Conservation (phyloP, 2,888 invertebrate species). For the Unio delphinus region DNA sequence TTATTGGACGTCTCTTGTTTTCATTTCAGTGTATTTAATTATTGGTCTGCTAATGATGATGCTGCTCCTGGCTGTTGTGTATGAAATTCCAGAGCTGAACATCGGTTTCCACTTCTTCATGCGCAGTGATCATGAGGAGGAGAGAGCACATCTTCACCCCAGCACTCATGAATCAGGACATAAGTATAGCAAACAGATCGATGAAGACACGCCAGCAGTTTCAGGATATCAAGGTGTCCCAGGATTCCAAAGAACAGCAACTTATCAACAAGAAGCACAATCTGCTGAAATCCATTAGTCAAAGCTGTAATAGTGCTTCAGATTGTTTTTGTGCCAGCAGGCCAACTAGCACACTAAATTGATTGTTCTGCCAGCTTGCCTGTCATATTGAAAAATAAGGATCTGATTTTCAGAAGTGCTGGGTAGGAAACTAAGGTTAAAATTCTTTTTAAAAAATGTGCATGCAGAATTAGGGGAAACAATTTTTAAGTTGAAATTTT, state of each 20-base stretch:
- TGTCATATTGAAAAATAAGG: too few species aligned
- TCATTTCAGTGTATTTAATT: slow-evolving; percentile 81
- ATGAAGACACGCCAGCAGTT: slow-evolving; percentile 39
- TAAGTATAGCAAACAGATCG: slow-evolving; percentile 59
- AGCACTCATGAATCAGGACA: slow-evolving; percentile 38
- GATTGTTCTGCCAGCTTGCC: too few species aligned
- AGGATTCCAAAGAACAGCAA: slow-evolving; percentile 29
- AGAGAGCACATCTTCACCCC: slow-evolving; percentile 41
- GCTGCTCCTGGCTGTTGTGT: slow-evolving; percentile 87
- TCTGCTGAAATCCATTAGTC: slow-evolving; percentile 7
- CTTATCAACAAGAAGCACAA: slow-evolving; percentile 10
- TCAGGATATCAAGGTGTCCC: slow-evolving; percentile 36
- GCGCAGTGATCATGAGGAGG: slow-evolving; percentile 75
- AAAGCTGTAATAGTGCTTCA: background rate
- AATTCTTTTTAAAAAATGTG: too few species aligned
- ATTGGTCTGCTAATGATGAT: slow-evolving; percentile 87
- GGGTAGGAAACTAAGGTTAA: too few species aligned
- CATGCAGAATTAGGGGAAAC: too few species aligned
- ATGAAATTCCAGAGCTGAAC: slow-evolving; percentile 91
- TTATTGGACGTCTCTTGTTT: background rate
- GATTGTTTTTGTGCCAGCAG: too few species aligned
- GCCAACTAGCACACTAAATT: too few species aligned
- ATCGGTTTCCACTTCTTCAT: slow-evolving; percentile 84
- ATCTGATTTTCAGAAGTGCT: too few species aligned
- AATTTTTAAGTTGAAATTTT: too few species aligned